Conservation (phyloP, 2,888 invertebrate species). For the Aricia artaxerxes region DNA sequence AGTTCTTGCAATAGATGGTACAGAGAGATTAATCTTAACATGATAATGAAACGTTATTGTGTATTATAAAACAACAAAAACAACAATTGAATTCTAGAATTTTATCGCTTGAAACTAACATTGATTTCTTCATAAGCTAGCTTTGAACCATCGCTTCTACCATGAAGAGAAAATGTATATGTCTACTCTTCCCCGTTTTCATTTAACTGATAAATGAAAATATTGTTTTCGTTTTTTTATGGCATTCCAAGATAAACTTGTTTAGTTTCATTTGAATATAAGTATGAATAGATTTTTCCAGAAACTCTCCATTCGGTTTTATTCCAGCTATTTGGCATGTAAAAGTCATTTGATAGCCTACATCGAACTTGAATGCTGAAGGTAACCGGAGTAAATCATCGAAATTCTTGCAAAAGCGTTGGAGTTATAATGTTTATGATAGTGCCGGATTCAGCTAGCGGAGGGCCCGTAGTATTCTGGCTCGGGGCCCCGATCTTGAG, state of each 20-base stretch:
- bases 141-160: too few relatives aligned
- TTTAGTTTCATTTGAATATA: background rate
- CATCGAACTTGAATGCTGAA: background rate
- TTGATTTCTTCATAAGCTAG: too few relatives aligned
- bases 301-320: background rate
- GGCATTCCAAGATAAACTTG: too few relatives aligned
- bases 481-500: background rate
- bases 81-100: background rate
- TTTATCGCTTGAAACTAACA: background rate
- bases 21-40: background rate
- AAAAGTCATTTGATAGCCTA: background rate
- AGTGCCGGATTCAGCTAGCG: background rate
- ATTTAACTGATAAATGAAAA: background rate
- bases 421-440: background rate
- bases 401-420: background rate
- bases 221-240: background rate
- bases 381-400: background rate
- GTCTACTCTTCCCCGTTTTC: too few relatives aligned
- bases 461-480: background rate
- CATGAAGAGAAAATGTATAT: too few relatives aligned
- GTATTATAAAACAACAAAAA: background rate
- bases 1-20: background rate
- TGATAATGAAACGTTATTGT: background rate
- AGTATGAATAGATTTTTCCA: background rate
- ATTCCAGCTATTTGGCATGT: background rate